Percentiles rank a stretch among this genome's conserved stretches.
Evolutionary conservation across 2,888 invertebrate species (phyloP).

Genomic region (Epinotia bilunana): DNA sequence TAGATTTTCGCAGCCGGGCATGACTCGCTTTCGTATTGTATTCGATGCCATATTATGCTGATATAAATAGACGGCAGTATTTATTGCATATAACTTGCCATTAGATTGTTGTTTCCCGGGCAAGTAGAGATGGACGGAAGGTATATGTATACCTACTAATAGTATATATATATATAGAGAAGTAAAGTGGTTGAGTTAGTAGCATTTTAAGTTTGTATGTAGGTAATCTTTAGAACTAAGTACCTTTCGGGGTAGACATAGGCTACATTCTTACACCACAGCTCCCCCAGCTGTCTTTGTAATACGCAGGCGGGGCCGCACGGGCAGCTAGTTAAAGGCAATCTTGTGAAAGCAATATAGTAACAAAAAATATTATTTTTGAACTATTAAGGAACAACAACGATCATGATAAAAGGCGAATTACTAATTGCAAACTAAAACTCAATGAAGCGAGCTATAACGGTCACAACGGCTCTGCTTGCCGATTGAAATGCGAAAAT

Average conservation of each 20-base stretch:
- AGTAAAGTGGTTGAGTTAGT: too few relatives aligned
- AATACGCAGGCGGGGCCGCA: too few relatives aligned
- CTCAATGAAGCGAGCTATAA: too few relatives aligned
- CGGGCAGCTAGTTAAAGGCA: too few relatives aligned
- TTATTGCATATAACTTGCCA: background rate
- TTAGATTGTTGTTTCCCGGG: background rate
- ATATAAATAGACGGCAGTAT: background rate
- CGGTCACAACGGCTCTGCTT: background rate
- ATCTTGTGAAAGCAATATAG: too few relatives aligned
- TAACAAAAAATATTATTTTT: too few relatives aligned
- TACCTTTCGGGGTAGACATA: too few relatives aligned
- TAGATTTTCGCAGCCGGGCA: slow-evolving; percentile 14
- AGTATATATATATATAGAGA: too few relatives aligned
- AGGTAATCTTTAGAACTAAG: too few relatives aligned
- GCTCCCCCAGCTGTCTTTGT: too few relatives aligned
- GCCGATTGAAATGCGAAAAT: background rate
- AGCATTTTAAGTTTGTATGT: too few relatives aligned
- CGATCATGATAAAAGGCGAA: background rate
- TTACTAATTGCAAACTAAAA: background rate
- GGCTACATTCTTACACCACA: too few relatives aligned
- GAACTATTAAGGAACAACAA: background rate
- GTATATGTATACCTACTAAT: background rate
- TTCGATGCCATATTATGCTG: background rate
- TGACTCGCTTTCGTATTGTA: slow-evolving; percentile 17
- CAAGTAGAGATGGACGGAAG: background rate